phyloP scores from a whole-genome alignment of 2,797 vertebrate species.

The Myotis findleyi region DNA sequence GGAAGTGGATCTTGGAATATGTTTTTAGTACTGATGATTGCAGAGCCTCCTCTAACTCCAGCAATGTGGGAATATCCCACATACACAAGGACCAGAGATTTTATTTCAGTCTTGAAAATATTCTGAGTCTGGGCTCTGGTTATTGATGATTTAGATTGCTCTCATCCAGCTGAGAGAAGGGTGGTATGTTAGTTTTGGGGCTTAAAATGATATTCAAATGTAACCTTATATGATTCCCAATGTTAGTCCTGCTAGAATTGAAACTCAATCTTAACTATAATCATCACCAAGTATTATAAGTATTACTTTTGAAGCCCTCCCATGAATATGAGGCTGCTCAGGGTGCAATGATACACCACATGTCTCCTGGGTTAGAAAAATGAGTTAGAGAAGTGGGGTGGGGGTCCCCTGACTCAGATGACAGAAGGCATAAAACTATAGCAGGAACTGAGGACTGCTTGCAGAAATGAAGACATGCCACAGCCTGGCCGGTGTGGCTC shows the following conservation, averaged over 20 bases:
- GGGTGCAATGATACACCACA: not conserved
- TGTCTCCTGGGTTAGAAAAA: constrained; percentile 16
- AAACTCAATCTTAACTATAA: constrained; percentile 46
- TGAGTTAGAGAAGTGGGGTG: not conserved
- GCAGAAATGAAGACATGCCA: not conserved
- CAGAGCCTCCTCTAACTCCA: not conserved
- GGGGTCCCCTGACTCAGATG: not conserved
- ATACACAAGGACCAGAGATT: not conserved
- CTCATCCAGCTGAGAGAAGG: not conserved
- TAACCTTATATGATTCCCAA: constrained; percentile 16
- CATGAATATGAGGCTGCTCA: not conserved
- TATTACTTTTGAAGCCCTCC: constrained; percentile 11
- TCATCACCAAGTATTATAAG: constrained; percentile 12
- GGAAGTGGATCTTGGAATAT: not conserved
- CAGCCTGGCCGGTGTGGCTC: no score
- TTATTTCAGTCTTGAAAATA: constrained; percentile 57
- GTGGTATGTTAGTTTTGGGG: not conserved
- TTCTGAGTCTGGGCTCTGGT: not conserved
- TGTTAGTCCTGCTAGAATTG: constrained; percentile 30
- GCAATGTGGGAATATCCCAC: not conserved
- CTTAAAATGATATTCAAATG: constrained; percentile 34
- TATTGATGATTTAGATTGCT: constrained; percentile 26
- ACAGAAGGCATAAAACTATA: not conserved
- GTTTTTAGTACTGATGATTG: not conserved
- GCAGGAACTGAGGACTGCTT: not conserved